These are phyloP conservation scores for Arion vulgaris DNA, from an alignment of 1,140 invertebrate genomes.

Conservation along the genomic window DNA sequence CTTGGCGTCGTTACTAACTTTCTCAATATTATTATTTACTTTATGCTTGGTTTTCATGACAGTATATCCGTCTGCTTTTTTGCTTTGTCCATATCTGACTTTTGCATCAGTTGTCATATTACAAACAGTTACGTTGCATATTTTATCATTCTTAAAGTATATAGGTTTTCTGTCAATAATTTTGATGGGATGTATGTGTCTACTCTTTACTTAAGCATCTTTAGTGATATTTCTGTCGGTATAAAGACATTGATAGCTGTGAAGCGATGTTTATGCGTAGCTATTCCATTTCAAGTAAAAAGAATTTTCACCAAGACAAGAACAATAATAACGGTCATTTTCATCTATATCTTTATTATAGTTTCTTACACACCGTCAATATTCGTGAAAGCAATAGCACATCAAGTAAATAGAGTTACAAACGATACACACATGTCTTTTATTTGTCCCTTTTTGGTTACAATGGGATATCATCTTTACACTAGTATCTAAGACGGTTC, in stretches of 20 bases:
- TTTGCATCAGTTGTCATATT: neutral
- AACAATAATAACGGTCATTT: neutral
- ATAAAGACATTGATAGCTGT: neutral
- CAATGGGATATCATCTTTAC: neutral
- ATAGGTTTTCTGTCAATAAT: neutral
- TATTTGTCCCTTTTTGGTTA: neutral
- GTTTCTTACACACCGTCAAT: neutral
- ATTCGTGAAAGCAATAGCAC: neutral
- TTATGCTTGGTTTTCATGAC: neutral
- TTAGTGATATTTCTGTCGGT: neutral
- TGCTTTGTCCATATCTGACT: neutral
- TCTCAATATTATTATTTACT: neutral
- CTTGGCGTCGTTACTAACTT: neutral
- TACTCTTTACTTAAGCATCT: neutral
- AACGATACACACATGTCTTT: neutral
- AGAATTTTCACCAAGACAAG: neutral
- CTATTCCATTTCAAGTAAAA: neutral
- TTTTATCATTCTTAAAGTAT: neutral
- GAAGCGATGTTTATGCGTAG: neutral
- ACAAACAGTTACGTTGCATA: neutral
- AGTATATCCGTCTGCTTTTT: neutral
- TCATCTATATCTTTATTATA: neutral
- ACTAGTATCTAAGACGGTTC: neutral
- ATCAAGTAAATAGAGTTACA: neutral
- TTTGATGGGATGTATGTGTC: neutral